Base-by-base conservation (phyloP, 2,113 vertebrate genomes). In the Ivindomyrus marchei region DNA sequence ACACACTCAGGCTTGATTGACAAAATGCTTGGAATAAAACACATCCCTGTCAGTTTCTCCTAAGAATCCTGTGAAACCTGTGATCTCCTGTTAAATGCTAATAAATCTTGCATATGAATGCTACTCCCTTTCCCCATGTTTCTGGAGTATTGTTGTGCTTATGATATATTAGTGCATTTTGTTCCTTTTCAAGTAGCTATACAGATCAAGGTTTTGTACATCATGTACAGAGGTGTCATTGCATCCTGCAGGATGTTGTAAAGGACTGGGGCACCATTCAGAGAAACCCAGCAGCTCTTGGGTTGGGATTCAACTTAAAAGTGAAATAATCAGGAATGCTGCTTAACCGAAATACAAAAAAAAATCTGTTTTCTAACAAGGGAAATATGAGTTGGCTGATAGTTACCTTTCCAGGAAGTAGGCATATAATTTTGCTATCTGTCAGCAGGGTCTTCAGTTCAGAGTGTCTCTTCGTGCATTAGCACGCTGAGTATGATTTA, bases 401-500 rank as follows among this genome's bases (percentile, higher is more conserved):
- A 99, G 97, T 99, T 99, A 99, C 98, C 98, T 99, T 97, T 99
- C 98, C 97, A 97, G 97, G 98, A 96, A 97, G 98, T 97, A 98
- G 98, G 96, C 97, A 98, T 99, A 98, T 98, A 97, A 98, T 99
- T 99, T 99, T 99, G 98, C 97, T 99, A 99, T 99, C 96, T 97
- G 98, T 99, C 98, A 98, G 98, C 97, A 99, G 98, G 97, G 98
- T 99, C 98, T 98, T 99, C 98, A 96, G 98, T 99, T 99, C 98
- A 98, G 93, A 91, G 93, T 92, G 98, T 99, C 98, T 99, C 98
- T 99, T 99, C 98, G 97, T 98, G 98, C 98, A 97, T 98, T 97
- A 99, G 98, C 98, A 99, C 98, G 98, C 98, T 99, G 98, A 99
- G 98, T 99, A 98, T 98, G 98, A 99, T 99, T 99, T 98, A 99